phyloP scores from a whole-genome alignment of 2,113 vertebrate species.

The Carlito syrichta region DNA sequence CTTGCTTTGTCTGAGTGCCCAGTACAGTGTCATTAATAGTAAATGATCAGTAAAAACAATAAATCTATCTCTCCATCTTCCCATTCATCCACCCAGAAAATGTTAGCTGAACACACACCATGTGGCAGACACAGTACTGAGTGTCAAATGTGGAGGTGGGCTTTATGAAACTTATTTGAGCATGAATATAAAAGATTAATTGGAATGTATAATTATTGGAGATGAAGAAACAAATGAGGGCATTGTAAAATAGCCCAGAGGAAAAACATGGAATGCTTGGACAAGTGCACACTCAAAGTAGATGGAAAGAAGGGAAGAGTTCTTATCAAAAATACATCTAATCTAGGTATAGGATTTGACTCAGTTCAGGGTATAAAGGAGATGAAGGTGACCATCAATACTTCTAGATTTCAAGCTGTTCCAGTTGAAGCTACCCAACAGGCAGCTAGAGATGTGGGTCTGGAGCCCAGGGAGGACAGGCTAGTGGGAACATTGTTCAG shows the following conservation, averaged over 20 bases:
- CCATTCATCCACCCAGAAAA: not conserved
- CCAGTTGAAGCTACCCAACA: rapidly evolving
- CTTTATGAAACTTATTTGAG: not conserved
- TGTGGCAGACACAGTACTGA: not conserved
- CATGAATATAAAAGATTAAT: not conserved
- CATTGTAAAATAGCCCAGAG: not conserved
- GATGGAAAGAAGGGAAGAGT: not conserved
- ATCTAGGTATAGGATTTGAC: not conserved
- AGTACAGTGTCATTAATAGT: not conserved
- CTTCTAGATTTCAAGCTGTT: not conserved
- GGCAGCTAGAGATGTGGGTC: not conserved
- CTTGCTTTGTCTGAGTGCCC: not conserved
- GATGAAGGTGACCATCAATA: not conserved
- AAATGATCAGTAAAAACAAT: not conserved
- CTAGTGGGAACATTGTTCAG: not conserved
- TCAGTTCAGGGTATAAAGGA: not conserved
- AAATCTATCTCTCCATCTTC: not conserved
- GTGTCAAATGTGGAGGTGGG: not conserved
- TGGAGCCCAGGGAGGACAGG: not conserved
- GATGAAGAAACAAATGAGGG: not conserved
- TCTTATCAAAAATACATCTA: not conserved
- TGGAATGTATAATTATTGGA: not conserved
- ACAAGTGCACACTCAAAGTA: not conserved
- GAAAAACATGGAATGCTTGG: not conserved
- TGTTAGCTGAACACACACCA: not conserved